Evolutionary conservation across 1,140 invertebrate genomes (phyloP).

Genomic region (Halictus rubicundus): DNA sequence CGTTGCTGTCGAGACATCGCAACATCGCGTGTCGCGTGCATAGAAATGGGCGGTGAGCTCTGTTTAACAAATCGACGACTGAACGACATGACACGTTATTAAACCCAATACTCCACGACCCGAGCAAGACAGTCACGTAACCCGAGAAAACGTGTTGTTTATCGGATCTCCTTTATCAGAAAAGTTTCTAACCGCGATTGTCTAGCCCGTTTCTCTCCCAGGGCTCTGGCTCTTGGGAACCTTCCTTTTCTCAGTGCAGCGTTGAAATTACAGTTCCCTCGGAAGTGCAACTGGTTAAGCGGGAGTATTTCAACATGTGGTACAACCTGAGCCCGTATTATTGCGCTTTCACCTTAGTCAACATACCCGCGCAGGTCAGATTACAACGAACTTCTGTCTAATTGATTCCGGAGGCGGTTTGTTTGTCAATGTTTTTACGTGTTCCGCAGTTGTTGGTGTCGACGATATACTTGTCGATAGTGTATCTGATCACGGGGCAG

Average conservation of each 20-base stretch:
- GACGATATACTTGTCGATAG: conserved; percentile 89
- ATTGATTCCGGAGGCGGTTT: neutral
- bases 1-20: too few relatives aligned
- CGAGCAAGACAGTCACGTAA: too few relatives aligned
- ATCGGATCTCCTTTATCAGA: too few relatives aligned
- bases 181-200: too few relatives aligned
- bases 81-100: too few relatives aligned
- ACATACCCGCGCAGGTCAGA: conserved; percentile 85
- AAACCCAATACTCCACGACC: too few relatives aligned
- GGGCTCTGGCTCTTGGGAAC: neutral
- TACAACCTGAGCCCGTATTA: conserved; percentile 95
- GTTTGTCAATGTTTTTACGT: neutral
- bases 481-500: conserved; percentile 93
- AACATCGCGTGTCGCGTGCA: too few relatives aligned
- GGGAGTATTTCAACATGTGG: conserved; percentile 97
- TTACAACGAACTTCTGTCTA: neutral
- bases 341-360: conserved; percentile 89
- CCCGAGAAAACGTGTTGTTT: too few relatives aligned
- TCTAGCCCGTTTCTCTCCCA: neutral
- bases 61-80: too few relatives aligned
- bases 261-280: conserved; percentile 87
- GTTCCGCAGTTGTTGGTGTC: conserved; percentile 86
- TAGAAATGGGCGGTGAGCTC: too few relatives aligned
- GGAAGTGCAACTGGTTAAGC: conserved; percentile 91
- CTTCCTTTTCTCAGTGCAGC: neutral